Percentiles rank a stretch among this genome's conserved stretches.
Conservation (phyloP, 2,888 invertebrate genomes). For the Drosophila suboccidentalis region DNA sequence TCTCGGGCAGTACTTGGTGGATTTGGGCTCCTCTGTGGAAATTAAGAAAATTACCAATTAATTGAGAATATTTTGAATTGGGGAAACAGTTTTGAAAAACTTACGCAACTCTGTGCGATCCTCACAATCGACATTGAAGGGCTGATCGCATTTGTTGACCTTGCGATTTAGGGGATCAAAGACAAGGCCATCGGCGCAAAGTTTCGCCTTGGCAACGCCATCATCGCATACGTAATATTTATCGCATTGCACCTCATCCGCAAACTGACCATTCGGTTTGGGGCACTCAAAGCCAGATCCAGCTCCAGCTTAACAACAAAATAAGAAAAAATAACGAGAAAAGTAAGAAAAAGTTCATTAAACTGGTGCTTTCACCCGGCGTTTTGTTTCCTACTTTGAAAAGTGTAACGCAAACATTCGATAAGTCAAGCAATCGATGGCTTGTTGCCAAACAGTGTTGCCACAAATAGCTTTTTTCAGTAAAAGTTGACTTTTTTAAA, state of each 20-base stretch:
- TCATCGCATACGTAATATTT: slow-evolving; percentile 93
- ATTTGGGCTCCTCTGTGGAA: slow-evolving; percentile 90
- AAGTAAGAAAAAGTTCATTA: slow-evolving; percentile 45
- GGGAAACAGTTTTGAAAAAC: slow-evolving; percentile 74
- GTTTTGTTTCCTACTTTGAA: slow-evolving; percentile 38
- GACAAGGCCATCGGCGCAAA: slow-evolving; percentile 95
- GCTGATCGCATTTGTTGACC: slow-evolving; percentile 96
- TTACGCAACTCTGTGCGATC: slow-evolving; percentile 95
- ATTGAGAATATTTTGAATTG: background rate
- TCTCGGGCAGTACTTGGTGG: slow-evolving; percentile 90
- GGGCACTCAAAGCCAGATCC: slow-evolving; percentile 90
- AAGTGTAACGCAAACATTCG: slow-evolving; percentile 39
- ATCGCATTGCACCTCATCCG: slow-evolving; percentile 93
- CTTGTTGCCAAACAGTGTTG: background rate
- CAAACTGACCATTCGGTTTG: slow-evolving; percentile 92
- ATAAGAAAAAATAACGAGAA: background rate
- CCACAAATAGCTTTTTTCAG: background rate
- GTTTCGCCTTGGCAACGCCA: slow-evolving; percentile 90
- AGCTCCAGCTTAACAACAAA: slow-evolving; percentile 68
- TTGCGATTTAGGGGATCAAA: slow-evolving; percentile 94
- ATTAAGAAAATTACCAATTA: background rate
- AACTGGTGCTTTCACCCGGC: slow-evolving; percentile 56
- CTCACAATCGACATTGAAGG: slow-evolving; percentile 96
- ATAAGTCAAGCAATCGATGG: slow-evolving; percentile 47
- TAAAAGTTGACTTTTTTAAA: background rate